Evolutionary conservation across 1,140 invertebrate species (phyloP), one percentile per base, ranked within the genome.

Genomic region (Glomeris maerens): DNA sequence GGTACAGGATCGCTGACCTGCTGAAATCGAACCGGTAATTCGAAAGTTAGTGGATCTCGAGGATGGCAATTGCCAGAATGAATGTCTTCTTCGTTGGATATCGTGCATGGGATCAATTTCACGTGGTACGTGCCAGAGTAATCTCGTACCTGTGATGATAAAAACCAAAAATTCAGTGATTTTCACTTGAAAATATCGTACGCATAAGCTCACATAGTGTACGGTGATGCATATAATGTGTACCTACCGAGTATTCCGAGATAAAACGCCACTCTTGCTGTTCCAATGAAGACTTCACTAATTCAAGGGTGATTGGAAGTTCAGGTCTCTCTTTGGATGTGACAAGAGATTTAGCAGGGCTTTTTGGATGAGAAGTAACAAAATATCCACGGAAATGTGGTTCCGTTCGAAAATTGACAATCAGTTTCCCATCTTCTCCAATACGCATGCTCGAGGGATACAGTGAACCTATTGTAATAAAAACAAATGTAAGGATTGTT

Each of bases 1-100:
- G 67, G 59, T 13, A 68, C 65, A 17, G 65, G 64, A 47, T 70
- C 66, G 52, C 62, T 68, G 40, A 69, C 61, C 54, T 67, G 67
- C 54, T 70, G 67, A 51, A 70, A 64, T 44, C 64, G 50, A 49
- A 70, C 61, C 40, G 66, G 61, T 14, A 71, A 59, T 38, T 65
- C 60, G 57, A 71, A 70, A 54, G 55, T 59, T 23, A 69, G 52
- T 10, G 60, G 60, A 1, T 63, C 53, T 27, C 59, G 54, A 3
- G 66, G 65, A 27, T 60, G 59, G 55, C 68, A 70, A n/a, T n/a
- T n/a, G 44, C 52, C n/a, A 59, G n/a, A n/a, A n/a, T n/a, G n/a
- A n/a, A 63, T 56, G 28, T 62, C 63, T 13, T 60, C 44, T n/a
- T n/a, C n/a, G n/a, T n/a, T 42, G 0, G 59, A 50, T 1, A 59